Evolutionary conservation across 2,113 vertebrate genomes (phyloP).

Genomic region (Tragelaphus strepsiceros): DNA sequence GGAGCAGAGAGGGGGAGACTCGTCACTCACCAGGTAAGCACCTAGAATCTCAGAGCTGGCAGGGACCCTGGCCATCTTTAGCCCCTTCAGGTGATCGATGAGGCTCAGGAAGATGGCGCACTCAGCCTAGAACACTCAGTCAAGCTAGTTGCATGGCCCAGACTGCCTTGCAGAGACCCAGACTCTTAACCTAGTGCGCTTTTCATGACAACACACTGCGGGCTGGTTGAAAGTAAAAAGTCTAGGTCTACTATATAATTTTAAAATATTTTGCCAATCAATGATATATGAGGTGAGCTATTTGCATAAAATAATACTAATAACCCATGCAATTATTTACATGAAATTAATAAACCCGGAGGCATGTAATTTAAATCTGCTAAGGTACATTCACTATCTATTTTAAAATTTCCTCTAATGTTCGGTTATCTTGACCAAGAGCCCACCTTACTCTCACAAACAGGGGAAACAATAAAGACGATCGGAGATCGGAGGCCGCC

Average conservation of each 20-base stretch:
- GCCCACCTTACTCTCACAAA: background rate
- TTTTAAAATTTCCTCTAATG: background rate
- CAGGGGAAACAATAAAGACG: background rate
- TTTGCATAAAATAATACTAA: background rate
- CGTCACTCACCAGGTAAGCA: background rate
- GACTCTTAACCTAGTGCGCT: background rate
- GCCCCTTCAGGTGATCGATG: background rate
- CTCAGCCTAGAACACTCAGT: background rate
- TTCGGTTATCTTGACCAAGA: background rate
- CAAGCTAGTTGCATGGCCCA: background rate
- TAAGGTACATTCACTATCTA: background rate
- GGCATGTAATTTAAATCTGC: background rate
- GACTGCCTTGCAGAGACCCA: background rate
- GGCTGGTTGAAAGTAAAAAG: background rate
- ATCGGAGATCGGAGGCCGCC: background rate
- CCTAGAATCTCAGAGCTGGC: background rate
- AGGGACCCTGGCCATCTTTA: background rate
- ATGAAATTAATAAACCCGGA: background rate
- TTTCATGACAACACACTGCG: background rate
- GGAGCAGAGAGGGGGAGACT: background rate
- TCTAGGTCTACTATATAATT: background rate
- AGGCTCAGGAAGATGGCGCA: background rate
- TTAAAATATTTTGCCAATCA: conserved; percentile 13
- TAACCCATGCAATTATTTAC: background rate
- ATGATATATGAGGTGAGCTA: background rate